Base-by-base conservation (phyloP, 1,140 invertebrate genomes). In the Pseudomyrmex concolor region DNA sequence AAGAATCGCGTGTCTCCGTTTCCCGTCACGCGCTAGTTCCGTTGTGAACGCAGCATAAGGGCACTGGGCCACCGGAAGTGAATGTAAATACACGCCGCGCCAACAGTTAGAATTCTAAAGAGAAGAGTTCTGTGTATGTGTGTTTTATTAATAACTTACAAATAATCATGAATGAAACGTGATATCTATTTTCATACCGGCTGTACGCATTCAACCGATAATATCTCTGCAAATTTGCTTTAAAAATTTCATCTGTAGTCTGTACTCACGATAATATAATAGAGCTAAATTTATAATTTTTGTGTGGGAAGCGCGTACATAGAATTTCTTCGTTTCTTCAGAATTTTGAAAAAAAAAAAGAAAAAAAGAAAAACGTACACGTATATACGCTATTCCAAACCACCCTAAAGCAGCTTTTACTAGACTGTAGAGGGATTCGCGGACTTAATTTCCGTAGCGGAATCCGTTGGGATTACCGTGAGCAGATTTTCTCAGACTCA, bases 1-100 rank as follows among this genome's bases (percentile, higher is more conserved):
- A 90, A 90, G 87, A 88, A 91, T 92, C 90, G 91, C 91, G 89
- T 92, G 91, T 92, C 91, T 83, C 80, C 70, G 87, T 86, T 90
- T 92, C 91, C 88, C 87, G 91, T 92, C 91, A 93, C 91, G 92
- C 92, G 87, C 86, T 84, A 88, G 89, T 89, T 80, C 83, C 70
- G 80, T 43, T 43, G 73, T n/a, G 68, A 72, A 59, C 72, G 50
- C 67, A 66, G 63, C 67, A 68, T 68, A 85, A 89, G 87, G 84
- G 83, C 85, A 90, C 78, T 76, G 73, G 84, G 55, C 77, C 84
- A 45, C 73, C 71, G 85, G 80, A 84, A 87, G 50, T 34, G 67
- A 68, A 70, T 71, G 25, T 66, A 86, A 84, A 86, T 73, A 62
- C 15, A 22, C 63, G 51, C 5, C 5, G 55, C 60, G 59, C 34